Percentiles rank a stretch among this genome's conserved stretches.
These are phyloP conservation scores for Cladorhizidae sp. DNA, from an alignment of 37 sponge, comb jelly and placozoan genomes.

Conservation along the genomic window DNA sequence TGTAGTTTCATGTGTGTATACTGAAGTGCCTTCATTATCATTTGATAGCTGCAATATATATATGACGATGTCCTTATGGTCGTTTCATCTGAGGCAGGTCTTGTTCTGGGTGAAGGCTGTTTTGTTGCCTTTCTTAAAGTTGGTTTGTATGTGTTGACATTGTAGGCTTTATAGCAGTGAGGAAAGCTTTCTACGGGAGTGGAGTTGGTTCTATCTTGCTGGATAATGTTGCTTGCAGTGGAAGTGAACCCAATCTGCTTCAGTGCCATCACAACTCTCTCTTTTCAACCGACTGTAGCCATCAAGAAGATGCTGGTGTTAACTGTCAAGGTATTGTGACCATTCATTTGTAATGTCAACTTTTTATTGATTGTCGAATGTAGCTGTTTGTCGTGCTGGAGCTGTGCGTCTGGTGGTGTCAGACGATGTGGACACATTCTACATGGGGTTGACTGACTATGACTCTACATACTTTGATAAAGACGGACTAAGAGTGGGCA, in stretches of 20 bases:
- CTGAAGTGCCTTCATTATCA: too few relatives aligned
- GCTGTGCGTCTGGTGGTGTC: slow-evolving; percentile 25
- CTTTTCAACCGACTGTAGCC: slow-evolving; percentile 27
- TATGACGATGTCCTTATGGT: too few relatives aligned
- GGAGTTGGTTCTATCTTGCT: slow-evolving; percentile 25
- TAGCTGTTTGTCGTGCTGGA: neutral
- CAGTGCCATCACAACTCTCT: neutral
- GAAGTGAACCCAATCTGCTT: slow-evolving; percentile 21
- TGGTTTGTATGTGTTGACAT: too few relatives aligned
- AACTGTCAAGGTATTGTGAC: neutral
- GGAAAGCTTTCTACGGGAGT: too few relatives aligned
- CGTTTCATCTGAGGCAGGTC: too few relatives aligned
- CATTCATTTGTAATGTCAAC: too few relatives aligned
- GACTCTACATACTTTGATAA: slow-evolving; percentile 12
- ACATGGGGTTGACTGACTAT: slow-evolving; percentile 9
- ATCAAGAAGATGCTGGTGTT: slow-evolving; percentile 37
- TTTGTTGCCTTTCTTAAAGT: too few relatives aligned
- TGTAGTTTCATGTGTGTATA: too few relatives aligned
- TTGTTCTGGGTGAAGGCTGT: too few relatives aligned
- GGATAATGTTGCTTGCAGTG: slow-evolving; percentile 39
- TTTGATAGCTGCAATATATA: too few relatives aligned
- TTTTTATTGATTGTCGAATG: neutral
- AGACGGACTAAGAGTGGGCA: slow-evolving; percentile 26
- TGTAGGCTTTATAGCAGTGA: too few relatives aligned
- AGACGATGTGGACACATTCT: too few relatives aligned